phyloP scores from a whole-genome alignment of 2,113 vertebrate genomes.

The Glaucidium brasilianum region DNA sequence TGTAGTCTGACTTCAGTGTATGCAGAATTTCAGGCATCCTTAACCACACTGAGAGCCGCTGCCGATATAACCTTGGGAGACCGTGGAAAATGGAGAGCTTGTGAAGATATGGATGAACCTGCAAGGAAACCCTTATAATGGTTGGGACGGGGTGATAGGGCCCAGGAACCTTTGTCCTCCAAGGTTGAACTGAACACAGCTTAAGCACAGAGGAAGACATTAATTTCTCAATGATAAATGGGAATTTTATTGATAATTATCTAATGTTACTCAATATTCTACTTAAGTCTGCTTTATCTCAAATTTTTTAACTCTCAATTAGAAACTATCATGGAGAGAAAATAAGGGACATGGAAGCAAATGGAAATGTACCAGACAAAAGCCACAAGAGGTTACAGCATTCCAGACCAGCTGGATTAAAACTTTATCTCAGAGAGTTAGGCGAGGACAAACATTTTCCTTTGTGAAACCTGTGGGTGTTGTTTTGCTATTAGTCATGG shows the following conservation, averaged over 20 bases:
- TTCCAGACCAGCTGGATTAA: slow-evolving; percentile 52
- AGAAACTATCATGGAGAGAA: background rate
- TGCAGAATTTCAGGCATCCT: background rate
- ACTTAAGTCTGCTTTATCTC: background rate
- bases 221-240: background rate
- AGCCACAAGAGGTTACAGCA: background rate
- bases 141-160: background rate
- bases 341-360: background rate
- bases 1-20: background rate
- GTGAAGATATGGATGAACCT: background rate
- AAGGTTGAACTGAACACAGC: background rate
- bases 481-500: slow-evolving; percentile 59
- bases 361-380: slow-evolving; percentile 43
- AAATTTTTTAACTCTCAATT: background rate
- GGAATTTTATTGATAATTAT: background rate
- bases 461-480: slow-evolving; percentile 69
- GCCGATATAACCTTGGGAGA: background rate
- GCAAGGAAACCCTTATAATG: background rate
- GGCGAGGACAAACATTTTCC: slow-evolving; percentile 52
- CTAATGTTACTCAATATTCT: background rate
- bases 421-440: slow-evolving; percentile 43
- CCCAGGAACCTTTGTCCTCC: background rate
- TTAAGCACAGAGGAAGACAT: background rate
- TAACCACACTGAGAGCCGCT: background rate
- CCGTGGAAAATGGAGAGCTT: background rate